Conservation (phyloP, 2,113 vertebrate genomes). For the Plecotus auritus region DNA sequence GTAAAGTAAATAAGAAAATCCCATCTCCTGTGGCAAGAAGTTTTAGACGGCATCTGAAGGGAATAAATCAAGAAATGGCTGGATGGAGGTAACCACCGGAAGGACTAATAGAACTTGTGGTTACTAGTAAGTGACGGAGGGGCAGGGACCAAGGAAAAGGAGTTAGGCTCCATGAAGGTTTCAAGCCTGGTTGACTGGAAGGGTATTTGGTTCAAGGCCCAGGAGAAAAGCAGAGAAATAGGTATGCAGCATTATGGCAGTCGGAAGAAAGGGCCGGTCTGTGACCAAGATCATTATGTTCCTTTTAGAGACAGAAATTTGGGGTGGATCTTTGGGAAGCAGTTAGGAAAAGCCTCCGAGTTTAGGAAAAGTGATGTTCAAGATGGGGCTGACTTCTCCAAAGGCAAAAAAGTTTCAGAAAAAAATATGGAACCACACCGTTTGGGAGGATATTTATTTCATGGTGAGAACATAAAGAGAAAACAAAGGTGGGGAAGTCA, state of each 20-base stretch:
- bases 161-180: neutral
- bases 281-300: neutral
- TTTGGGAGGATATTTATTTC: neutral
- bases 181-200: neutral
- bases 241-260: accelerated
- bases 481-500: neutral
- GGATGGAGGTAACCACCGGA: neutral
- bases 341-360: neutral
- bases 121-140: neutral
- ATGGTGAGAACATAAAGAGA: neutral
- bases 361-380: neutral
- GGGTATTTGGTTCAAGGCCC: neutral
- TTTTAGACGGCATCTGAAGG: neutral
- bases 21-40: neutral
- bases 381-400: neutral
- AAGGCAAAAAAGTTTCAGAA: neutral
- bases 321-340: neutral
- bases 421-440: neutral
- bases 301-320: neutral
- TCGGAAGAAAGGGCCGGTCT: neutral
- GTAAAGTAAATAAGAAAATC: neutral
- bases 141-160: neutral
- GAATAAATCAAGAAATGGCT: neutral
- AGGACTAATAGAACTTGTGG: neutral
- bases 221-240: neutral